A percentile compares a stretch with the other conserved stretches of the same genome.
These are phyloP conservation scores for Eupithecia abbreviata DNA, from an alignment of 2,888 invertebrate species.

Conservation along the genomic window DNA sequence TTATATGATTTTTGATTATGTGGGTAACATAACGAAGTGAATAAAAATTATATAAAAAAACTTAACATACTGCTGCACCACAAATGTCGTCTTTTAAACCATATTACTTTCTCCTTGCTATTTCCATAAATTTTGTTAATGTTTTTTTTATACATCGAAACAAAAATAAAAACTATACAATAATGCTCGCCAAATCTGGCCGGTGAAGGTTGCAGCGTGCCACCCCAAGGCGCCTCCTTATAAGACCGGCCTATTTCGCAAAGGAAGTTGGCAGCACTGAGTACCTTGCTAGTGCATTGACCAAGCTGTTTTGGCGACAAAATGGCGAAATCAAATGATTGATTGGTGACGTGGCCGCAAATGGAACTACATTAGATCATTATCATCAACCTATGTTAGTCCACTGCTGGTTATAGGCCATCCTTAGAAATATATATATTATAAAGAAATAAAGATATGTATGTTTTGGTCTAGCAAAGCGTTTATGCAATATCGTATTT, in stretches of 20 bases:
- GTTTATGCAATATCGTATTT: too few relatives aligned
- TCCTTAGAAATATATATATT: too few relatives aligned
- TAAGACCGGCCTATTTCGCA: constrained; percentile 30
- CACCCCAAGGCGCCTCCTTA: constrained; percentile 34
- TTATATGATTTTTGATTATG: too few relatives aligned
- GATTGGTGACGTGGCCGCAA: neutral
- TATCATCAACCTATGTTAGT: too few relatives aligned
- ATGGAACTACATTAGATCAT: neutral
- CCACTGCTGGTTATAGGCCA: too few relatives aligned
- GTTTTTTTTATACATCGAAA: neutral
- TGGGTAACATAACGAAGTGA: too few relatives aligned
- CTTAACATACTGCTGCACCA: too few relatives aligned
- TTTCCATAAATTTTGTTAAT: neutral
- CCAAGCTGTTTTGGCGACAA: constrained; percentile 19
- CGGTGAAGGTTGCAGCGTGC: constrained; percentile 6
- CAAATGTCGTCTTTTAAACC: too few relatives aligned
- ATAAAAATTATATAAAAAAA: too few relatives aligned
- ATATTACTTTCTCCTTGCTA: too few relatives aligned
- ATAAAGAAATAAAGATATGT: too few relatives aligned
- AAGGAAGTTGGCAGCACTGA: constrained; percentile 39
- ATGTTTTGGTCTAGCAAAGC: too few relatives aligned
- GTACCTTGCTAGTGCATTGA: constrained; percentile 32
- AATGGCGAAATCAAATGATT: neutral
- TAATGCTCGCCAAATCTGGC: neutral
- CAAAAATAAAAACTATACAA: neutral